Evolutionary conservation across 2,888 invertebrate genomes (phyloP).

Genomic region (Nipponacmea schrenckii): DNA sequence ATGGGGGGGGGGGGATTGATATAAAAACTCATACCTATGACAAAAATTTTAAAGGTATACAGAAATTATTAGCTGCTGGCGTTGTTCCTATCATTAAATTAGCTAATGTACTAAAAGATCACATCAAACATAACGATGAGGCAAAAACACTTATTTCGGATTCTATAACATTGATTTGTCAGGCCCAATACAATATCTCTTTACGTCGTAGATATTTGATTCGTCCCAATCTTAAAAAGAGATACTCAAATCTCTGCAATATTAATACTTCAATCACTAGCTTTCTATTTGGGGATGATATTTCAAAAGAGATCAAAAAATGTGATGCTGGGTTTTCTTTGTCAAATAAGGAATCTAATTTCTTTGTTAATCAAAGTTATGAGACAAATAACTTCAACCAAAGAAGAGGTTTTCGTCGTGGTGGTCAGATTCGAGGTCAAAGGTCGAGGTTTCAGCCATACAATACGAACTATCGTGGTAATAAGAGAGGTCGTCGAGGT

Average conservation of each 20-base stretch:
- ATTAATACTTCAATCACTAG: not conserved
- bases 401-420: too few relatives aligned
- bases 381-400: too few relatives aligned
- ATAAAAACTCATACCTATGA: not conserved
- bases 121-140: not conserved
- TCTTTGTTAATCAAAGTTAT: too few relatives aligned
- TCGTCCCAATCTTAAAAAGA: slow-evolving; percentile 1
- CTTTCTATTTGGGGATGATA: not conserved
- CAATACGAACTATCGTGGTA: too few relatives aligned
- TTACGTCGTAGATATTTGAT: not conserved
- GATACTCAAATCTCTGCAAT: not conserved
- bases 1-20: not conserved
- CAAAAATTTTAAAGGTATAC: not conserved
- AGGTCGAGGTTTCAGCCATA: too few relatives aligned
- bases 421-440: too few relatives aligned
- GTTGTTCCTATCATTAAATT: not conserved
- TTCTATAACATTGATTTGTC: not conserved
- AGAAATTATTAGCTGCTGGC: not conserved
- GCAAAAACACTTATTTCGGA: not conserved
- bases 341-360: too few relatives aligned
- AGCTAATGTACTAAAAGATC: not conserved
- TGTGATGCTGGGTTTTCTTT: too few relatives aligned
- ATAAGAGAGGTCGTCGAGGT: too few relatives aligned
- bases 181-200: not conserved
- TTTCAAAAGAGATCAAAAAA: not conserved